Evolutionary conservation across 1,140 invertebrate species (phyloP).

Genomic region (Leptinotarsa defecta): DNA sequence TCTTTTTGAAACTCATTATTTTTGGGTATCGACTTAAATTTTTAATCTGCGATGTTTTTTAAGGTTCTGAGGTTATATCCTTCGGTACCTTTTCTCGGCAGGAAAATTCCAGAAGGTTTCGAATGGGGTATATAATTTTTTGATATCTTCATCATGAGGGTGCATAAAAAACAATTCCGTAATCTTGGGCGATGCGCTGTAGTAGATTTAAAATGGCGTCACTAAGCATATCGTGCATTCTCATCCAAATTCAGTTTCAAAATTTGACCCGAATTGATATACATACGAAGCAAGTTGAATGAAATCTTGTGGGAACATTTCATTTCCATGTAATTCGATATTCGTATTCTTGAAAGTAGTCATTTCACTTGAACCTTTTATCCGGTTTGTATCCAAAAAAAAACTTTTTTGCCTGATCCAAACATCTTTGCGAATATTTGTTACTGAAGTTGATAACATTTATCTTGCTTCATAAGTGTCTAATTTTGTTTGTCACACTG

Average conservation of each 20-base stretch:
- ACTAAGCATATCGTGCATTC: not conserved
- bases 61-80: conserved; percentile 45
- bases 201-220: not conserved
- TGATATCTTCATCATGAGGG: not conserved
- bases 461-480: no score
- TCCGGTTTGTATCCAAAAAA: no score
- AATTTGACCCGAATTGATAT: not conserved
- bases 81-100: conserved; percentile 57
- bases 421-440: no score
- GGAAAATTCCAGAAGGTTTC: conserved; percentile 51
- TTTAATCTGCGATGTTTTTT: not conserved
- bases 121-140: conserved; percentile 16
- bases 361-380: no score
- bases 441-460: no score
- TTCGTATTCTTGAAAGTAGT: no score
- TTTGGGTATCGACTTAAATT: not conserved
- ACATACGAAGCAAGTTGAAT: not conserved
- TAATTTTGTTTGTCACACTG: no score
- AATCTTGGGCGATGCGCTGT: not conserved
- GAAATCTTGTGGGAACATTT: conserved; percentile 48
- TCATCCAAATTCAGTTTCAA: not conserved
- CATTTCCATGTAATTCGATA: conserved; percentile 58
- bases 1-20: not conserved
- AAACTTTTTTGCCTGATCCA: no score
- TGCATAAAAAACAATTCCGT: no score